Conservation (phyloP, 2,888 invertebrate species). For the Drosophila anomelani region DNA sequence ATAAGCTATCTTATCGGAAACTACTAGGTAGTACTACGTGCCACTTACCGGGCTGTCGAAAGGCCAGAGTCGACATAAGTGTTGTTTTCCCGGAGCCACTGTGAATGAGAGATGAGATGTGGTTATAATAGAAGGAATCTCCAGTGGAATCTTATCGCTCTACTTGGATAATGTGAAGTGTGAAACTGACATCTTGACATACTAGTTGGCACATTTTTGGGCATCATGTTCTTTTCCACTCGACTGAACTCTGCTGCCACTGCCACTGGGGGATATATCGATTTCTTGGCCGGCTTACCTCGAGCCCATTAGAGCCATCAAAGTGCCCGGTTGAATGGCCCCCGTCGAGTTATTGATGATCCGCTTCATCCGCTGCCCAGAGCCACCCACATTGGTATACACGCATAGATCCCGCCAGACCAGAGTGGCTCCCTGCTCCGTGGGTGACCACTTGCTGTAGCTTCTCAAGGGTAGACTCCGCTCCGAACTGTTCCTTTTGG, state of each 20-base stretch:
- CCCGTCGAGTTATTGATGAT: slow-evolving; percentile 94
- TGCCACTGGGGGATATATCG: slow-evolving; percentile 15
- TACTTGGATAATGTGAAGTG: background rate
- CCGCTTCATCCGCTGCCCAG: slow-evolving; percentile 87
- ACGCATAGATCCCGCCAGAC: slow-evolving; percentile 93
- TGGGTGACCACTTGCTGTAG: slow-evolving; percentile 86
- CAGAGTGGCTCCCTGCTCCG: slow-evolving; percentile 89
- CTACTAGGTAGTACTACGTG: slow-evolving; percentile 9
- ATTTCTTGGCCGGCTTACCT: slow-evolving; percentile 86
- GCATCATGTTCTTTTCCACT: slow-evolving; percentile 32
- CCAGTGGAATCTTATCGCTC: slow-evolving; percentile 20
- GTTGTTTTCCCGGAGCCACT: slow-evolving; percentile 95
- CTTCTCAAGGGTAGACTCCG: slow-evolving; percentile 83
- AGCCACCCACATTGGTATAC: slow-evolving; percentile 86
- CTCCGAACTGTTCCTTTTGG: slow-evolving; percentile 82
- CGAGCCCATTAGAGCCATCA: slow-evolving; percentile 94
- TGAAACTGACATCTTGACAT: slow-evolving; percentile 14
- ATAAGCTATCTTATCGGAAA: slow-evolving; percentile 61
- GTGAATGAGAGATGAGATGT: slow-evolving; percentile 48
- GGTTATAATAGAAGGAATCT: slow-evolving; percentile 7
- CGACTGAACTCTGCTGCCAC: slow-evolving; percentile 11
- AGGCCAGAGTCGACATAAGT: slow-evolving; percentile 92
- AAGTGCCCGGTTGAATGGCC: slow-evolving; percentile 91
- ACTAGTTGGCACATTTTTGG: slow-evolving; percentile 34
- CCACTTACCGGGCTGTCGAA: slow-evolving; percentile 89